phyloP scores from a whole-genome alignment of 1,140 invertebrate species.

The Pissodes strobi region DNA sequence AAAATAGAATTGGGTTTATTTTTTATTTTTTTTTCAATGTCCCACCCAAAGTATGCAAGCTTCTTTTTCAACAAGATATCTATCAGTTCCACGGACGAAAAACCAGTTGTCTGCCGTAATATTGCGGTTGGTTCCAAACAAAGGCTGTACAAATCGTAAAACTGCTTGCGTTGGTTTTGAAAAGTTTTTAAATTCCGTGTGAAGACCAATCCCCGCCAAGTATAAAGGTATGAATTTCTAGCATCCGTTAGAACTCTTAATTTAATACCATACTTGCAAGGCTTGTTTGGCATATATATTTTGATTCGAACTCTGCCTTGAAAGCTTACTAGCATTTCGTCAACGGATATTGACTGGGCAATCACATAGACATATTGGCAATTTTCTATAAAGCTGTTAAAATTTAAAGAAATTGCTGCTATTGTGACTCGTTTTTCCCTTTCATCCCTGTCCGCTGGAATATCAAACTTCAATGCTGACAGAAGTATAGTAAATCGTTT shows the following conservation, averaged over 20 bases:
- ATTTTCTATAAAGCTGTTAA: conserved; percentile 5
- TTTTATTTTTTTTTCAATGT: conserved; percentile 50
- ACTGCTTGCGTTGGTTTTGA: conserved; percentile 41
- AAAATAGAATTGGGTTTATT: conserved; percentile 46
- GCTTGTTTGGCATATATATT: conserved; percentile 17
- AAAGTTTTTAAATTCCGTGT: conserved; percentile 8
- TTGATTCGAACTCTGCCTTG: conserved; percentile 10
- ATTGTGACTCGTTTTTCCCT: not conserved
- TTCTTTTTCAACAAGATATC: conserved; percentile 32
- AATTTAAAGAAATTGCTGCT: conserved; percentile 2
- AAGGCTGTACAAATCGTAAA: conserved; percentile 41
- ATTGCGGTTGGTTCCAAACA: conserved; percentile 49
- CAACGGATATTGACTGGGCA: not conserved
- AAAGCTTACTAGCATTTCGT: conserved; percentile 17
- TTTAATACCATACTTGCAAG: conserved; percentile 2
- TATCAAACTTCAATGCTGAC: conserved; percentile 2
- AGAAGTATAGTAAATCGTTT: conserved; percentile 4
- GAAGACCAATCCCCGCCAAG: conserved; percentile 10
- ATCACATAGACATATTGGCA: conserved; percentile 2
- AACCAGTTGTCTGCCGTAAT: conserved; percentile 56
- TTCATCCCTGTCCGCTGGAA: not conserved
- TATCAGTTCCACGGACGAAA: conserved; percentile 40
- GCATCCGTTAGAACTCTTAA: conserved; percentile 21
- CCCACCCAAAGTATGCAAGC: conserved; percentile 48
- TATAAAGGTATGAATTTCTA: conserved; percentile 20